These are phyloP conservation scores for Tachuris rubrigastra DNA, from an alignment of 2,113 vertebrate genomes.

Conservation along the genomic window DNA sequence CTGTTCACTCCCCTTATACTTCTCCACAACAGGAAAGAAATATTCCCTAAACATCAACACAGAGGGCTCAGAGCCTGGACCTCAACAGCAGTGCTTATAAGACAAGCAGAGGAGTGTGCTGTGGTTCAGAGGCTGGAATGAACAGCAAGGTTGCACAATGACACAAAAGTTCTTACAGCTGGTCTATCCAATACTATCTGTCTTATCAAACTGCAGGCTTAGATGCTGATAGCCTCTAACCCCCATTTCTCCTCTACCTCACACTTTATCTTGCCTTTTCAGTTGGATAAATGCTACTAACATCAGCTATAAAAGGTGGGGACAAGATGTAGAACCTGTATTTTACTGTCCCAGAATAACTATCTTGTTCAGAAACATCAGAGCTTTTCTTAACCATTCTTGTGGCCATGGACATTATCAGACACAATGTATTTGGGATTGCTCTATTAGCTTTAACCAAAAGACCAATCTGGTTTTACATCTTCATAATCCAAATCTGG, in stretches of 20 bases:
- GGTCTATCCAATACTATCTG: neutral
- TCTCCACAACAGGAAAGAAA: neutral
- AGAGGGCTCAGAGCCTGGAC: neutral
- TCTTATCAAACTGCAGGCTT: neutral
- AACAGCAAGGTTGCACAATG: neutral
- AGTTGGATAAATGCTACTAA: neutral
- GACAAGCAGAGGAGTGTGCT: neutral
- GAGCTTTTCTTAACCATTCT: neutral
- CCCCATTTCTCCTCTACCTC: neutral
- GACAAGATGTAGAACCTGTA: fast-evolving
- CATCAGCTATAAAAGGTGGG: neutral
- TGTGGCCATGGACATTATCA: neutral
- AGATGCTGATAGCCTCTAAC: neutral
- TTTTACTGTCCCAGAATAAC: neutral
- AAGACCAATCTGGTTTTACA: neutral
- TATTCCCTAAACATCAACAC: neutral
- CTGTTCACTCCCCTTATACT: neutral
- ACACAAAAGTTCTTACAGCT: neutral
- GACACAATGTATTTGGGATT: neutral
- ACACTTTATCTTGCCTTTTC: neutral
- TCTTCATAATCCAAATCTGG: neutral
- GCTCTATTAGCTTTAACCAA: neutral
- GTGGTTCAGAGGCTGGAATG: neutral
- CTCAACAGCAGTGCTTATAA: neutral
- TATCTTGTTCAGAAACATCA: neutral